Conservation (phyloP, 1,140 invertebrate genomes). For the Daktulosphaira vitifoliae region DNA sequence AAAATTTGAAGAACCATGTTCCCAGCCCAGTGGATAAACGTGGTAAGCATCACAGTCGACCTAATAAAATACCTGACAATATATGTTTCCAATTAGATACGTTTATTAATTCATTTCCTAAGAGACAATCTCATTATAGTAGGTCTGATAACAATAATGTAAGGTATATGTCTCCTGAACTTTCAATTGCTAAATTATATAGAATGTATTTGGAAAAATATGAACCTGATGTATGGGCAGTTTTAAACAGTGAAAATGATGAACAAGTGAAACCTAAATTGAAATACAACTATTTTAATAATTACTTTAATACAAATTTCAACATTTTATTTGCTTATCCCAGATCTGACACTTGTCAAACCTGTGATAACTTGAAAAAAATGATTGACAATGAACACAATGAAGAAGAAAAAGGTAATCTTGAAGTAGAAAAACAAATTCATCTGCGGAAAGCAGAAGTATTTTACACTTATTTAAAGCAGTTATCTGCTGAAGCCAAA, state of each 20-base stretch:
- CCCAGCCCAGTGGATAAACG: neutral
- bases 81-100: slow-evolving; percentile 6
- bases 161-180: neutral
- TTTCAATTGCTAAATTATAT: slow-evolving; percentile 4
- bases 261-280: neutral
- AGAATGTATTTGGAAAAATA: slow-evolving; percentile 8
- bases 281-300: slow-evolving; percentile 1
- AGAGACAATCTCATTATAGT: slow-evolving; percentile 8
- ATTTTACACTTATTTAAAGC: slow-evolving; percentile 2
- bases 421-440: slow-evolving; percentile 6
- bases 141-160: slow-evolving; percentile 1
- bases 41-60: neutral
- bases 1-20: neutral
- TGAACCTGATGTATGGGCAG: neutral
- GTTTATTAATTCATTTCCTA: neutral
- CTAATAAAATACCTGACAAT: neutral
- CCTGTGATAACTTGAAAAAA: slow-evolving; percentile 36
- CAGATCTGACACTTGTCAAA: slow-evolving; percentile 39
- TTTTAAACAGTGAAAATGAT: neutral
- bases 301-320: slow-evolving; percentile 38
- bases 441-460: slow-evolving; percentile 1
- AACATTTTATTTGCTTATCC: slow-evolving; percentile 39
- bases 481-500: neutral
- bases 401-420: neutral
- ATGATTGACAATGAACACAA: neutral